Percentiles rank a stretch among this genome's conserved stretches.
Evolutionary conservation across 2,113 vertebrate genomes (phyloP).

Genomic region (Sebastes schlegelii): DNA sequence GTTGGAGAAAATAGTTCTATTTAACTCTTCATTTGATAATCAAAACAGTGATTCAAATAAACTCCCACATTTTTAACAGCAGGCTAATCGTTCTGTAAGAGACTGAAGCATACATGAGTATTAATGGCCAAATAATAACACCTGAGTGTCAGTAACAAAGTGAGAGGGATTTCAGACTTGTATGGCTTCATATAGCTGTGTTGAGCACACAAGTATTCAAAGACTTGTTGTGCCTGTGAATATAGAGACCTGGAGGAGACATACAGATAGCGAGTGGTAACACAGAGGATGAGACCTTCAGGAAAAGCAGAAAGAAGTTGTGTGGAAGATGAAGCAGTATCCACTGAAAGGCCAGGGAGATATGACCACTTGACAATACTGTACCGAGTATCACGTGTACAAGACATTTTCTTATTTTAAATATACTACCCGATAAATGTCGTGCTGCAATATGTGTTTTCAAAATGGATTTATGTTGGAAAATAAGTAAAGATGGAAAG

Average conservation of each 20-base stretch:
- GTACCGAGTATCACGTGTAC: no score
- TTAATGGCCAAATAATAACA: background rate
- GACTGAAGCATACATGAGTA: background rate
- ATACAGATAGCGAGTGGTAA: background rate
- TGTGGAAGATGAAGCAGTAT: background rate
- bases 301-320: background rate
- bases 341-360: background rate
- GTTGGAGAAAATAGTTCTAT: no score
- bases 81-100: background rate
- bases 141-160: no score
- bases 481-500: background rate
- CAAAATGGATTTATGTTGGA: background rate
- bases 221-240: background rate
- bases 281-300: background rate
- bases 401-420: no score
- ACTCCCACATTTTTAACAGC: no score
- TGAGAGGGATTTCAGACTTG: background rate
- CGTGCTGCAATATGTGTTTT: background rate
- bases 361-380: background rate
- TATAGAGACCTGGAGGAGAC: background rate
- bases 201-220: background rate
- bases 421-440: background rate
- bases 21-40: no score
- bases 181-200: background rate
- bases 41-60: no score